These are phyloP conservation scores for Oxyruncus cristatus DNA, from an alignment of 2,113 vertebrate species.

Conservation along the genomic window DNA sequence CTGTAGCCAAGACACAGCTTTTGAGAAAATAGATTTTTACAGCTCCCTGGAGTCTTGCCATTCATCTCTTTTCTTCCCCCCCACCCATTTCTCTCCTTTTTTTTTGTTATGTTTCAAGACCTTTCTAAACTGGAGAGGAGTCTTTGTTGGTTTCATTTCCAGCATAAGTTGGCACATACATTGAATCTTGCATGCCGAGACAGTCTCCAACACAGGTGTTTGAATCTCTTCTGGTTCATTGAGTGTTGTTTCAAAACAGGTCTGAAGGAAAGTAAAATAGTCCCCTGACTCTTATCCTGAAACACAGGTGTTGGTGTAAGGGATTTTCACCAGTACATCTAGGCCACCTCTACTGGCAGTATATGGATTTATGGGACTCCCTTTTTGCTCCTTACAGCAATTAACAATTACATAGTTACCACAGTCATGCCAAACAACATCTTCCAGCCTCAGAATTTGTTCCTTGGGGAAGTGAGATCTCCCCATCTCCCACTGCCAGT, in stretches of 20 bases:
- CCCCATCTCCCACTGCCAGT: rapidly evolving
- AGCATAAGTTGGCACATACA: background rate
- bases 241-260: background rate
- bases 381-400: background rate
- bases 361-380: background rate
- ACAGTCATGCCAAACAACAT: background rate
- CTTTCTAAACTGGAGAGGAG: background rate
- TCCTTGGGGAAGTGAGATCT: background rate
- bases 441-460: background rate
- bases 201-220: background rate
- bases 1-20: background rate
- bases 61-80: background rate
- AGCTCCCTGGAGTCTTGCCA: background rate
- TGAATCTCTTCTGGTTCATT: background rate
- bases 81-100: background rate
- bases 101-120: background rate
- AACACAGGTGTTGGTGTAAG: background rate
- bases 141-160: background rate
- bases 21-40: background rate
- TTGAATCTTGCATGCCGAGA: background rate
- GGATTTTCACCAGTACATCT: background rate
- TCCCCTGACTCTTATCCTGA: background rate
- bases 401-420: background rate
- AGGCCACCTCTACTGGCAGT: background rate
- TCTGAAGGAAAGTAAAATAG: background rate